Evolutionary conservation across 2,113 vertebrate genomes (phyloP).

Genomic region (Puntigrus tetrazona): DNA sequence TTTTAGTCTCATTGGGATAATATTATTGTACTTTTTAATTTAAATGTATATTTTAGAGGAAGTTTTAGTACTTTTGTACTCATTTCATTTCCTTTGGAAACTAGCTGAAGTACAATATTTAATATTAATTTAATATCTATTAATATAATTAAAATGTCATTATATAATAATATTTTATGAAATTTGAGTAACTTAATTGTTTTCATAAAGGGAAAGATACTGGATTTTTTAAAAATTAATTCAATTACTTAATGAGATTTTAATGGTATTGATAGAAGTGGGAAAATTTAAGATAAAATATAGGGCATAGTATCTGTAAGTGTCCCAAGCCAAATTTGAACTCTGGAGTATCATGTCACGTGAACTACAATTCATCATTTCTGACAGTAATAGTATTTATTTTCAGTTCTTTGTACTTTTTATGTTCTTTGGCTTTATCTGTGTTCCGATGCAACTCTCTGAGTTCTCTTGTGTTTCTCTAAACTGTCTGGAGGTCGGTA

Average conservation of each 20-base stretch:
- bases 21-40: background rate
- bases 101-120: too few species aligned
- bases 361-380: background rate
- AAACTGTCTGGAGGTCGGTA: background rate
- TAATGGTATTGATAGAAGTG: background rate
- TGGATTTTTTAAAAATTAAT: background rate
- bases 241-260: background rate
- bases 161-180: background rate
- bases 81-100: too few species aligned
- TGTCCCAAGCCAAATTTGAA: background rate
- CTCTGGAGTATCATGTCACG: background rate
- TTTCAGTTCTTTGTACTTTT: too few species aligned
- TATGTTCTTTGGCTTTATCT: background rate
- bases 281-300: background rate
- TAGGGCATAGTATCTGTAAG: background rate
- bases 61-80: too few species aligned
- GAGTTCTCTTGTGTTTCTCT: background rate
- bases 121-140: too few species aligned
- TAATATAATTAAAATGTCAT: too few species aligned
- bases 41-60: too few species aligned
- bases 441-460: conserved; percentile 14
- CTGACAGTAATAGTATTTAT: background rate
- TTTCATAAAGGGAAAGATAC: background rate
- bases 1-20: too few species aligned
- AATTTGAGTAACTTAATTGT: background rate